Conservation (phyloP, 2,797 vertebrate genomes). For the Dallia pectoralis region DNA sequence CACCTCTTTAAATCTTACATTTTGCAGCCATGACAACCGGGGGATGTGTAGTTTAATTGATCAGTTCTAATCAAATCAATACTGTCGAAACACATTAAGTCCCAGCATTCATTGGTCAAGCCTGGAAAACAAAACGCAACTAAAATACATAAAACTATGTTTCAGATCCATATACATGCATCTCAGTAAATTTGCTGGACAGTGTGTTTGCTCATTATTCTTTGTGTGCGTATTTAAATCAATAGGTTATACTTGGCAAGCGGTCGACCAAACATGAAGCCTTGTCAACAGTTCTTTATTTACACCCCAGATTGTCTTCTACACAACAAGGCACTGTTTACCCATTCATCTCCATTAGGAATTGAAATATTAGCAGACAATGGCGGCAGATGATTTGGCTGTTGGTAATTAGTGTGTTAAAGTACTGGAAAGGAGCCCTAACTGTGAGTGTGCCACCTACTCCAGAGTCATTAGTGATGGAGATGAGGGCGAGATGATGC, state of each 20-base stretch:
- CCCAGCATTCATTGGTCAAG: too few species aligned
- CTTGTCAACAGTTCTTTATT: conserved; percentile 1
- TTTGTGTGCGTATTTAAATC: not conserved
- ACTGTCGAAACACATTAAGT: too few species aligned
- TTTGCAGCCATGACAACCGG: too few species aligned
- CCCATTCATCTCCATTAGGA: conserved; percentile 8
- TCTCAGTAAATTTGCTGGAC: not conserved
- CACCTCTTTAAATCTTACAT: too few species aligned
- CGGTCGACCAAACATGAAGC: not conserved
- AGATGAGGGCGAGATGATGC: not conserved
- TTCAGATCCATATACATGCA: not conserved
- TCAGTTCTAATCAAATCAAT: too few species aligned
- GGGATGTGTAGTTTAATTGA: too few species aligned
- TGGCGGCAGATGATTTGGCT: not conserved
- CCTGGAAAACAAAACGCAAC: too few species aligned
- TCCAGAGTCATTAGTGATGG: conserved; percentile 3
- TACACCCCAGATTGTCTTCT: conserved; percentile 2
- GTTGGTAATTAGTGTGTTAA: conserved; percentile 5
- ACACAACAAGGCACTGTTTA: conserved; percentile 3
- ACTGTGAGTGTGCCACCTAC: not conserved
- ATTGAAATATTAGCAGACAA: not conserved
- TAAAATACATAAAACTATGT: too few species aligned
- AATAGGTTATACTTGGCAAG: not conserved
- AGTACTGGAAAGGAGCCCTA: not conserved
- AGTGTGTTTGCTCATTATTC: too few species aligned